A percentile compares a stretch with the other conserved stretches of the same genome.
Conservation (phyloP, 2,888 invertebrate species). For the Alsophila aescularia region DNA sequence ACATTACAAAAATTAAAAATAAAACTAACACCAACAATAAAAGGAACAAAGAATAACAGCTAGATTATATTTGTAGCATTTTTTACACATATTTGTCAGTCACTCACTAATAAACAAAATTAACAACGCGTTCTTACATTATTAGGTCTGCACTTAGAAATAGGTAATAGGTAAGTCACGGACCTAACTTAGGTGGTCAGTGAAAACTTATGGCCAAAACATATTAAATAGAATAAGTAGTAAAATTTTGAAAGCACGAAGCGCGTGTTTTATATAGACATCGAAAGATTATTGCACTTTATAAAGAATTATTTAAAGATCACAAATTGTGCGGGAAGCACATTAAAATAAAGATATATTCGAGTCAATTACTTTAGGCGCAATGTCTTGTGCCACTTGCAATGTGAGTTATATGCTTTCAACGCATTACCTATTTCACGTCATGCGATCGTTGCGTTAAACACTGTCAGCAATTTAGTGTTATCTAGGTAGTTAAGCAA, state of each 20-base stretch:
- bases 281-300: conserved; percentile 58
- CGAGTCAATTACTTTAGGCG: conserved; percentile 34
- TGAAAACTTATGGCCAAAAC: conserved; percentile 49
- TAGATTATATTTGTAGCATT: conserved; percentile 55
- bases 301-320: conserved; percentile 47
- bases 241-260: conserved; percentile 56
- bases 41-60: background rate
- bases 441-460: background rate
- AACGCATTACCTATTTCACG: too few species aligned
- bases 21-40: background rate
- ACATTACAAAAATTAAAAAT: too few species aligned
- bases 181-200: conserved; percentile 45
- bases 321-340: conserved; percentile 61
- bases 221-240: conserved; percentile 34
- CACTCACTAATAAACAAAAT: conserved; percentile 49
- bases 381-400: conserved; percentile 6
- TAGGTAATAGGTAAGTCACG: conserved; percentile 1
- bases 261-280: conserved; percentile 49
- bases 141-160: conserved; percentile 27
- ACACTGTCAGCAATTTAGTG: background rate
- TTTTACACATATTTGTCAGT: conserved; percentile 43
- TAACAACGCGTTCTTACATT: conserved; percentile 45
- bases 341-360: conserved; percentile 48
- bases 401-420: background rate
- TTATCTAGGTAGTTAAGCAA: too few species aligned